Conservation (phyloP, 2,113 vertebrate species). For the Trogon melanurus region DNA sequence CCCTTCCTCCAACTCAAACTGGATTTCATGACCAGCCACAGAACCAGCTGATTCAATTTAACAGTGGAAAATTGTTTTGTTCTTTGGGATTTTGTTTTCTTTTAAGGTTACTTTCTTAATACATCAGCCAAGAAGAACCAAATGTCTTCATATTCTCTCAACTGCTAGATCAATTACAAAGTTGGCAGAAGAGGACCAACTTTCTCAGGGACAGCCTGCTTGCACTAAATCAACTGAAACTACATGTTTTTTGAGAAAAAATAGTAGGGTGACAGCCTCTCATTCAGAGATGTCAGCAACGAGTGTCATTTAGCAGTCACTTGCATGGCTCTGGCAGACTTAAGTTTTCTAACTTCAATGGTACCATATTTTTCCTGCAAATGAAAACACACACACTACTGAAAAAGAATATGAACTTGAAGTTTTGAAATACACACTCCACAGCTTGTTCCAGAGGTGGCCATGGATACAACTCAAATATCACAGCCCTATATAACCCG, state of each 20-base stretch:
- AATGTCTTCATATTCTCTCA: neutral
- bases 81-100: neutral
- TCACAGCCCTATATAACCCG: neutral
- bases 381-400: neutral
- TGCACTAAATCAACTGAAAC: neutral
- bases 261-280: neutral
- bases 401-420: accelerated
- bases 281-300: neutral
- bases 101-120: neutral
- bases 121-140: neutral
- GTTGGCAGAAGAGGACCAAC: neutral
- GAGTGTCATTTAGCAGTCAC: neutral
- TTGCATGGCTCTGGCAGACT: neutral
- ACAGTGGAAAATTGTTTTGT: neutral
- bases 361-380: neutral
- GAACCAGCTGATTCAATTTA: neutral
- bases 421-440: neutral
- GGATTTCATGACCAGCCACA: neutral
- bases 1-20: neutral
- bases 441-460: neutral
- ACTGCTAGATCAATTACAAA: neutral
- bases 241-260: neutral
- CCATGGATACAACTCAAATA: neutral
- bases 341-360: neutral
- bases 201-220: neutral